phyloP scores from a whole-genome alignment of 2,113 vertebrate species.

The Passer domesticus region DNA sequence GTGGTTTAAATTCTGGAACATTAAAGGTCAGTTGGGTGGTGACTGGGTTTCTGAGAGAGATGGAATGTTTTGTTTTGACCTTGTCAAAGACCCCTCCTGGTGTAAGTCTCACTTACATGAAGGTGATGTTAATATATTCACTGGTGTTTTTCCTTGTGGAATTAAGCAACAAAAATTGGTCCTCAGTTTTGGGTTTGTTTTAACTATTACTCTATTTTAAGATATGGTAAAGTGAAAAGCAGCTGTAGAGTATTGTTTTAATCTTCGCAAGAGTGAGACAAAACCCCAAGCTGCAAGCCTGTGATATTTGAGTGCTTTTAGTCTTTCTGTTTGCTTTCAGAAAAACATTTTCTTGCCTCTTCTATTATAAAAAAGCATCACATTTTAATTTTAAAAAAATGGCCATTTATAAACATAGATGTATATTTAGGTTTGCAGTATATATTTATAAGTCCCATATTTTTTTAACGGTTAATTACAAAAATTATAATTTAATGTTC shows the following conservation, averaged over 20 bases:
- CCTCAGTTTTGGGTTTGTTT: neutral
- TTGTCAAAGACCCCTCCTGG: neutral
- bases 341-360: neutral
- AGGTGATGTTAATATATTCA: neutral
- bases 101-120: neutral
- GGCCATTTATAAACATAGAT: neutral
- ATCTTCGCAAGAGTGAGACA: neutral
- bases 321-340: neutral
- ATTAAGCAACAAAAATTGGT: neutral
- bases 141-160: neutral
- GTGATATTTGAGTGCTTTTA: neutral
- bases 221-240: neutral
- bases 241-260: neutral
- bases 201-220: neutral
- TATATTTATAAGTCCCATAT: neutral
- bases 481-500: constrained; percentile 49
- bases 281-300: neutral
- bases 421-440: neutral
- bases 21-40: neutral
- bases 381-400: constrained; percentile 30
- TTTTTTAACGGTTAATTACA: constrained; percentile 34
- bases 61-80: neutral
- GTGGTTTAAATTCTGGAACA: neutral
- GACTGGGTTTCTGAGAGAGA: neutral
- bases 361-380: neutral